Evolutionary conservation across 2,888 invertebrate species (phyloP).

Genomic region (Plagiodera versicolora): DNA sequence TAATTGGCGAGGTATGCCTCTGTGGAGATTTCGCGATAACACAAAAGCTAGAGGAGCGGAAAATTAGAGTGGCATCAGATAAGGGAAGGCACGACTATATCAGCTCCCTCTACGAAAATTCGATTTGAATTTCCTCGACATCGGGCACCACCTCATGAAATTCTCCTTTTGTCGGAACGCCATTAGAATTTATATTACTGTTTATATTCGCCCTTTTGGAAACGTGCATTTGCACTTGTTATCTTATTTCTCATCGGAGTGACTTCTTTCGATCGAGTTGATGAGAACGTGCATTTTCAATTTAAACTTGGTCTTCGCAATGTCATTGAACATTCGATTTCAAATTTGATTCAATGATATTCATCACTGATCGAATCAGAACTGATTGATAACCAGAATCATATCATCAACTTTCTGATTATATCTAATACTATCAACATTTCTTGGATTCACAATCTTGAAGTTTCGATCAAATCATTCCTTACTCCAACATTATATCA

Average conservation of each 20-base stretch:
- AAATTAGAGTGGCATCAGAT: slow-evolving; percentile 31
- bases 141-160: slow-evolving; percentile 28
- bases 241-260: neutral
- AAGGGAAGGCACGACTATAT: slow-evolving; percentile 48
- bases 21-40: slow-evolving; percentile 37
- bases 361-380: no score
- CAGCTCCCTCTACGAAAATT: slow-evolving; percentile 36
- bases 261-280: neutral
- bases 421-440: no score
- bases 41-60: slow-evolving; percentile 23
- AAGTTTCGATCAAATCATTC: no score
- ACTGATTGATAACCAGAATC: no score
- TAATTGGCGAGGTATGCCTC: slow-evolving; percentile 35
- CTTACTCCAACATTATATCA: no score
- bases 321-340: no score
- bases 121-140: slow-evolving; percentile 43
- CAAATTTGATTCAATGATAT: no score
- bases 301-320: no score
- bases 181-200: slow-evolving; percentile 34
- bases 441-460: no score
- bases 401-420: no score
- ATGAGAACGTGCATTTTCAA: neutral
- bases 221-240: neutral
- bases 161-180: slow-evolving; percentile 31
- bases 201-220: slow-evolving; percentile 20